Conservation (phyloP, 2,797 vertebrate genomes). For the Diglossa cyanea region DNA sequence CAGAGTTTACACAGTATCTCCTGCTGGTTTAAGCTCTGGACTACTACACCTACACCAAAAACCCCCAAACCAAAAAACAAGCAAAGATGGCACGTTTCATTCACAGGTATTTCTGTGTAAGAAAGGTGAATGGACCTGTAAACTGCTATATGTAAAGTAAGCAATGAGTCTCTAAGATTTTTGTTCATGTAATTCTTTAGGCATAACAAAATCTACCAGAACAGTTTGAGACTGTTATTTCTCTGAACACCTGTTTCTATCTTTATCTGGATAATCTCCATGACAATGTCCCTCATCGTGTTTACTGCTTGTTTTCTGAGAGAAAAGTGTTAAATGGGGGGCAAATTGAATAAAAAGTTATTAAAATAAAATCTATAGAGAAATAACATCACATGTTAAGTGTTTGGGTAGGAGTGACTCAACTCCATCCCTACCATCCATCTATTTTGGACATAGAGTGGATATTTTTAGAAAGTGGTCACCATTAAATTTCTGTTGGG, state of each 20-base stretch:
- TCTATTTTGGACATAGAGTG: background rate
- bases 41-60: background rate
- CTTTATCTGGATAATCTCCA: constrained; percentile 30
- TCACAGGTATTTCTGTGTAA: background rate
- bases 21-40: background rate
- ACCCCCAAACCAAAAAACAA: background rate
- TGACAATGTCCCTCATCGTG: constrained; percentile 4
- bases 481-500: background rate
- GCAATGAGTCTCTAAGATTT: background rate
- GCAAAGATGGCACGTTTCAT: background rate
- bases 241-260: constrained; percentile 14
- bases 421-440: background rate
- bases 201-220: background rate
- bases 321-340: background rate
- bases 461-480: background rate
- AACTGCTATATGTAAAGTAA: background rate
- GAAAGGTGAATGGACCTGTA: background rate
- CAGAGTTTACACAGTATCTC: background rate
- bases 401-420: background rate
- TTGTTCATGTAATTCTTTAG: background rate
- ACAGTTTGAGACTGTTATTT: background rate
- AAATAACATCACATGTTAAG: background rate
- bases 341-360: background rate
- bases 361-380: background rate
- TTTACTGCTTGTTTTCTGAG: background rate